Evolutionary conservation across 2,888 invertebrate species (phyloP), one percentile per base, ranked within the genome.

Genomic region (Aphidoletes aphidimyza): DNA sequence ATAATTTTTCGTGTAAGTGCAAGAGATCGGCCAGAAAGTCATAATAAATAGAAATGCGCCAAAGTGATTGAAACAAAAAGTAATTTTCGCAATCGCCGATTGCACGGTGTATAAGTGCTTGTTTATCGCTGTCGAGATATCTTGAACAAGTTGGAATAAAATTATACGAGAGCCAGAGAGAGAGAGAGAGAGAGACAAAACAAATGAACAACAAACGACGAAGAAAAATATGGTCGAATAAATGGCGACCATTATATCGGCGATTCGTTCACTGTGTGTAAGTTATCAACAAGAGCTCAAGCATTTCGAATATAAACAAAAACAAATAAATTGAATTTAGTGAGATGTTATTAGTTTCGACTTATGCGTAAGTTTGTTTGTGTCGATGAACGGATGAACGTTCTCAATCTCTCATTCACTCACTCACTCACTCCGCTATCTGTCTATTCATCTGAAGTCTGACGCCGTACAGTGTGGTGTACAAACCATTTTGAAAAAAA

Each of bases 61-160:
- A 69, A 69, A 69, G n/a, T 30, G 69, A 69, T 69, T 69, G 69
- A 69, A 69, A 30, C 69, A 69, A 69, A 69, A 69, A 69, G 34
- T 2, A 14, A 69, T 30, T 69, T 69, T 69, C 69, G 69, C 26
- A 69, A 69, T 69, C 69, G 14, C 14, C 30, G n/a, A n/a, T n/a
- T n/a, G n/a, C n/a, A 30, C 14, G 30, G 30, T 30, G 54, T 54
- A 26, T 54, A 54, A 54, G 69, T 69, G 69, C 30, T 69, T 69
- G 69, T 69, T 69, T 69, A 69, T 69, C 30, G 69, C 69, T n/a
- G 69, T 69, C n/a, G 69, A 69, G 69, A 69, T 69, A 69, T 69
- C 69, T 6, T 30, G 11, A 30, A 69, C 5, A 3, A 22, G 54
- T 54, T 3, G 11, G 47, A 54, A 54, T 3, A 54, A 54, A 22